These are phyloP conservation scores for Forpus xanthops DNA, from an alignment of 2,797 vertebrate genomes.

Conservation along the genomic window DNA sequence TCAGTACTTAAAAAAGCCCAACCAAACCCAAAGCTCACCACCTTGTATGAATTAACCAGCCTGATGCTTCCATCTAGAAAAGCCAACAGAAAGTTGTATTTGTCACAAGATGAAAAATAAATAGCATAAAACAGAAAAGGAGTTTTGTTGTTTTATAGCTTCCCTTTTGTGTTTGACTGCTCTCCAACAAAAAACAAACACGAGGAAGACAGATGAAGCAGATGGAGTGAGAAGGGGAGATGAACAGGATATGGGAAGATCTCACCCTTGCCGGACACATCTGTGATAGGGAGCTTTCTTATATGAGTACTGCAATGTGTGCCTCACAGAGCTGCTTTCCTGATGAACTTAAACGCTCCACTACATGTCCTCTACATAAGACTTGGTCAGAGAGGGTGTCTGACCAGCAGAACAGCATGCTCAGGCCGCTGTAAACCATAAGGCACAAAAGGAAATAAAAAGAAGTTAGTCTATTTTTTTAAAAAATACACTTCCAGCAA, in stretches of 20 bases:
- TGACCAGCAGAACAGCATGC: not conserved
- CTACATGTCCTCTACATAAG: fast-evolving
- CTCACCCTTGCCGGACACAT: not conserved
- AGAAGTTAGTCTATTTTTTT: not conserved
- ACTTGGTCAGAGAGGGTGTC: not conserved
- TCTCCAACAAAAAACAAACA: not conserved
- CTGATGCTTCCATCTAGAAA: not conserved
- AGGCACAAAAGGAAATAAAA: not conserved
- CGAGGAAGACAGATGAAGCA: not conserved
- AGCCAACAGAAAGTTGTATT: not conserved
- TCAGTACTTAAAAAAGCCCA: not conserved
- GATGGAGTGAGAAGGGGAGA: not conserved
- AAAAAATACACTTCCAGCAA: not conserved
- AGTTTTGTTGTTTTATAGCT: not conserved
- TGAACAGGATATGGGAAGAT: not conserved
- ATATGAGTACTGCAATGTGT: not conserved
- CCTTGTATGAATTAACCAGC: too few species aligned
- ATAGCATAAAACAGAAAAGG: not conserved
- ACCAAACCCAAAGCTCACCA: not conserved
- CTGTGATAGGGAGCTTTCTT: not conserved
- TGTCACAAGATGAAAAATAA: not conserved
- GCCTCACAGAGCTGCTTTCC: not conserved
- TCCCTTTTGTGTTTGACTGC: not conserved
- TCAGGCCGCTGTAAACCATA: not conserved
- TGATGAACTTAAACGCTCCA: not conserved